These are phyloP conservation scores for Cancer borealis DNA, from an alignment of 2,888 invertebrate genomes.

Conservation along the genomic window DNA sequence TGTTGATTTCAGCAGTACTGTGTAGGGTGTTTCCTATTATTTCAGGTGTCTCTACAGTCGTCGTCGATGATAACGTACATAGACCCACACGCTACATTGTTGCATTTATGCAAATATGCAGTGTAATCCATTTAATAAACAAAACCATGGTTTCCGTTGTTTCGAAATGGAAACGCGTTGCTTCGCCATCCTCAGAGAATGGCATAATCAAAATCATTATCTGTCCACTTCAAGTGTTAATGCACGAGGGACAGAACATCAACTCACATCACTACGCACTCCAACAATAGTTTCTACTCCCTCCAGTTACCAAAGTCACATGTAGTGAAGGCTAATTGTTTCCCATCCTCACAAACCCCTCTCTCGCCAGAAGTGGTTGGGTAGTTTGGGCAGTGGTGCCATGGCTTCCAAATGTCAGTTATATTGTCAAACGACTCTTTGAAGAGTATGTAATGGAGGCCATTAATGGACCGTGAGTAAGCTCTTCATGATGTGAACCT, in stretches of 20 bases:
- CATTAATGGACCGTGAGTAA: no score
- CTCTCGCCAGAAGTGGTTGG: background rate
- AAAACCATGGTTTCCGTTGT: background rate
- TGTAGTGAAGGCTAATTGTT: background rate
- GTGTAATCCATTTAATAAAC: background rate
- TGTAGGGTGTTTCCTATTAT: background rate
- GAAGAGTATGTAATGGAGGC: background rate
- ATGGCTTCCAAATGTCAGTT: background rate
- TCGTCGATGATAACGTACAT: background rate
- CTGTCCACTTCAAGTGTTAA: constrained; percentile 12
- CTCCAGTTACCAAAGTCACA: background rate
- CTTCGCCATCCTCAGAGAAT: constrained; percentile 8
- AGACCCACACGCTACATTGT: background rate
- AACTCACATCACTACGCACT: constrained; percentile 3
- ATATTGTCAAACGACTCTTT: constrained; percentile 11
- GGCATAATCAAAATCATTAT: background rate
- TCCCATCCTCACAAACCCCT: background rate
- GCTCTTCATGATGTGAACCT: no score
- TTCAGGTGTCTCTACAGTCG: background rate
- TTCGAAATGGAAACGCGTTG: background rate
- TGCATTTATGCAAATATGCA: background rate
- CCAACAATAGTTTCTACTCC: background rate
- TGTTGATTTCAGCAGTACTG: no score
- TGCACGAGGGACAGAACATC: background rate
- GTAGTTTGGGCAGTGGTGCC: background rate